These are phyloP conservation scores for Melanotaenia maccullochi DNA, from an alignment of 2,797 vertebrate genomes.

Conservation along the genomic window DNA sequence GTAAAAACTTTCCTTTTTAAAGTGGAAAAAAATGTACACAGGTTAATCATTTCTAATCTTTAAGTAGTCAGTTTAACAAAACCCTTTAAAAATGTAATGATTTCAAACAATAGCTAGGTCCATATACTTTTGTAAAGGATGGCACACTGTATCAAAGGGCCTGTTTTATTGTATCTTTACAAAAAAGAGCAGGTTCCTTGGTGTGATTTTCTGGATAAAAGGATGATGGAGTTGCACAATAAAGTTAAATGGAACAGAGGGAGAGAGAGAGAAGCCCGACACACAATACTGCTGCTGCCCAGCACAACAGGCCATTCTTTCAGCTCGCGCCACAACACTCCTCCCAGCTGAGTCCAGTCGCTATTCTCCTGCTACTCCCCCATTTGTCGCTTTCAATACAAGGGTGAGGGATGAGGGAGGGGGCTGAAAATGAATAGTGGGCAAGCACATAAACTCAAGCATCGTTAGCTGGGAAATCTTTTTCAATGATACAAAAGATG, in stretches of 20 bases:
- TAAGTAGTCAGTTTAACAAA: background rate
- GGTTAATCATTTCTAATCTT: background rate
- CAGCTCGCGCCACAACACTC: slow-evolving; percentile 77
- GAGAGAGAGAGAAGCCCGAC: slow-evolving; percentile 63
- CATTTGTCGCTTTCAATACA: slow-evolving; percentile 65
- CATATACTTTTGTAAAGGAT: slow-evolving; percentile 7
- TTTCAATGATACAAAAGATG: slow-evolving; percentile 57
- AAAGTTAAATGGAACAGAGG: slow-evolving; percentile 48
- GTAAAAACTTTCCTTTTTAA: background rate
- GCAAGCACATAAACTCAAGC: slow-evolving; percentile 55
- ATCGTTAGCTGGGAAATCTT: slow-evolving; percentile 68
- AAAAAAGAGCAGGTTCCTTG: slow-evolving; percentile 37
- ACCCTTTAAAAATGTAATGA: background rate
- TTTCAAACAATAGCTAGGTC: slow-evolving; percentile 16
- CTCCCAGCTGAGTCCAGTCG: slow-evolving; percentile 73
- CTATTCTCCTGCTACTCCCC: slow-evolving; percentile 79
- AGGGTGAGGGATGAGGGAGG: slow-evolving; percentile 49
- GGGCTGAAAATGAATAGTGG: slow-evolving; percentile 56
- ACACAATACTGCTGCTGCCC: slow-evolving; percentile 75
- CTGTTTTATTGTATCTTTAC: slow-evolving; percentile 15
- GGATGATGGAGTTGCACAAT: slow-evolving; percentile 61
- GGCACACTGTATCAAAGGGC: slow-evolving; percentile 30
- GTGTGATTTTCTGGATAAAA: slow-evolving; percentile 57
- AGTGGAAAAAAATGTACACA: background rate
- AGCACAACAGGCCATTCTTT: slow-evolving; percentile 81